Evolutionary conservation across 2,888 invertebrate species (phyloP), one percentile per base, ranked within the genome.

Genomic region (Cheilosia vernalis): DNA sequence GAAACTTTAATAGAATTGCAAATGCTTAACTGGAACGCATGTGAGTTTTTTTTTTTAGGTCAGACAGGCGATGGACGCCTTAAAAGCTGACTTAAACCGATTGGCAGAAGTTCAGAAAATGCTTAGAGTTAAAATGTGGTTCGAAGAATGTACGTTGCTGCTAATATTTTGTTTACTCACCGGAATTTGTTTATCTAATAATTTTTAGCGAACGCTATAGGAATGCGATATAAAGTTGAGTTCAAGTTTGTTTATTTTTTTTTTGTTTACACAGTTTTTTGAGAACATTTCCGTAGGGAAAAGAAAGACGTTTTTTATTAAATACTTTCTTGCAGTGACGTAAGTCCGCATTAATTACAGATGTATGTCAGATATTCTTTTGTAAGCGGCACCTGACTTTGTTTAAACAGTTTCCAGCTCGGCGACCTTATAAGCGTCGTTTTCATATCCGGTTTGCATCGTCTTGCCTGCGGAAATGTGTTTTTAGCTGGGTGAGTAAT

Each of bases 1-100:
- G 56, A 69, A 69, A 44, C 19, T 69, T 56, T 44, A 40, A 44
- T 69, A 30, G 55, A 69, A 69, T 56, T 56, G 42, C 30, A 55
- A 55, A 40, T 53, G 40, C 21, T 33, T 10, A 66, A 40, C 24
- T 51, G 21, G 37, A 66, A 66, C 49, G 64, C 24, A 19, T 49
- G 33, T 17, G 63, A 19, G 47, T 33, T 63, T 49, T 19, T n/a
- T 51, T 64, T 53, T 66, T 53, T 66, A 33, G 51, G 51, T 53
- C 37, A 53, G 37, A n/a, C 37, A 40, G 64, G 13, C 51, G 49
- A 51, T 64, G 19, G 13, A 51, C 9, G 49, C 7, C 37, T 17
- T 3, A n/a, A 13, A 24, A 37, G 61, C 63, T 63, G 63, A 6
- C 19, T 17, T 30, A 9, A 1, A 27, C 6, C 5, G 27, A 51